Conservation (phyloP, 2,888 invertebrate genomes). For the Amblyjoppa fuscipennis region DNA sequence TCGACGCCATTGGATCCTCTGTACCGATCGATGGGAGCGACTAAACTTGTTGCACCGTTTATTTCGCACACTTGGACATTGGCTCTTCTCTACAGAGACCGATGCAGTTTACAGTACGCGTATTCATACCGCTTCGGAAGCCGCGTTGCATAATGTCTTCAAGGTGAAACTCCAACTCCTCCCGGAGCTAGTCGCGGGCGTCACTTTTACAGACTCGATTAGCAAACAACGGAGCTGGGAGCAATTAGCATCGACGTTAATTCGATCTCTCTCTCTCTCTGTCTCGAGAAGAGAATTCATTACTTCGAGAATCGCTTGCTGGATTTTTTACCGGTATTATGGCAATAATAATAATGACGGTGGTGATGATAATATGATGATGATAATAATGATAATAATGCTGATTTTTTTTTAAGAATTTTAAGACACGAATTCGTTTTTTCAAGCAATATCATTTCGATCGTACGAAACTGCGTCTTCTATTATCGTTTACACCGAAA, state of each 20-base stretch:
- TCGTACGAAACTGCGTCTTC: too few relatives aligned
- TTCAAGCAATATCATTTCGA: too few relatives aligned
- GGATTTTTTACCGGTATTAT: background rate
- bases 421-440: background rate
- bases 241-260: slow-evolving; percentile 70
- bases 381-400: background rate
- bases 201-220: slow-evolving; percentile 63
- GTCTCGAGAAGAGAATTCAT: background rate
- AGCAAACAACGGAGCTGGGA: slow-evolving; percentile 44
- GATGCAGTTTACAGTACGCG: background rate
- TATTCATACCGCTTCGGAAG: slow-evolving; percentile 25
- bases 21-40: slow-evolving; percentile 51
- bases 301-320: background rate
- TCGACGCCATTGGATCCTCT: slow-evolving; percentile 41
- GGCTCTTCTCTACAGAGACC: background rate
- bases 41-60: slow-evolving; percentile 8
- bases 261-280: slow-evolving; percentile 58
- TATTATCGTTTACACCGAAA: too few relatives aligned
- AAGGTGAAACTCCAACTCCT: slow-evolving; percentile 77
- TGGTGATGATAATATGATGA: background rate
- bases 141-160: slow-evolving; percentile 78
- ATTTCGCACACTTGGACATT: background rate
- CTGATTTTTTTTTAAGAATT: background rate
- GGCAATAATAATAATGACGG: background rate
- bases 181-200: slow-evolving; percentile 60